phyloP scores from a whole-genome alignment of 2,113 vertebrate species.

The Heliornis fulica region DNA sequence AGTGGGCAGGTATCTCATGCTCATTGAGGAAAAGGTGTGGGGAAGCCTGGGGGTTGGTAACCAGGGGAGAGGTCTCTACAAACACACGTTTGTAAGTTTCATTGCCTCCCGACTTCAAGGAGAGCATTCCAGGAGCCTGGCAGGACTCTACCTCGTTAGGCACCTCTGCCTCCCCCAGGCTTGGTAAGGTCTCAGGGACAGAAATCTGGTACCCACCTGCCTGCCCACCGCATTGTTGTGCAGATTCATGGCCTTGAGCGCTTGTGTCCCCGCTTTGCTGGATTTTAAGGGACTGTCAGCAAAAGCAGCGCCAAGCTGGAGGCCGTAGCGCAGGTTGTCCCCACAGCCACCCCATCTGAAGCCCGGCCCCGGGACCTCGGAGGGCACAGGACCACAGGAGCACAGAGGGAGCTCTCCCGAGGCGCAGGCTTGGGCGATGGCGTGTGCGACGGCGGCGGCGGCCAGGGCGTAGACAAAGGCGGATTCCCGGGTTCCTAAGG shows the following conservation, averaged over 20 bases:
- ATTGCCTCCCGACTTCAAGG: neutral
- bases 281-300: slow-evolving; percentile 69
- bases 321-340: slow-evolving; percentile 77
- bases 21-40: neutral
- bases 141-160: fast-evolving
- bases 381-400: slow-evolving; percentile 69
- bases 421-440: slow-evolving; percentile 74
- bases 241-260: slow-evolving; percentile 66
- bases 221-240: slow-evolving; percentile 76
- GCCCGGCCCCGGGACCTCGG: slow-evolving; percentile 57
- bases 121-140: neutral
- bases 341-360: slow-evolving; percentile 81
- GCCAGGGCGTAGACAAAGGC: slow-evolving; percentile 77
- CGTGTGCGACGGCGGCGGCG: slow-evolving; percentile 60
- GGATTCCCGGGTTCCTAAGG: slow-evolving; percentile 75
- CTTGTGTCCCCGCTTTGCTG: slow-evolving; percentile 33
- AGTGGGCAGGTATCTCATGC: neutral
- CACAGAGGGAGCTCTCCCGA: slow-evolving; percentile 74
- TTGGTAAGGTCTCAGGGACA: neutral
- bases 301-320: slow-evolving; percentile 76
- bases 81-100: neutral
- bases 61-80: neutral
- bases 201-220: slow-evolving; percentile 17
- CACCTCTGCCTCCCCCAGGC: neutral
- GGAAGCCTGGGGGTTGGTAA: neutral